Conservation (phyloP, 2,797 vertebrate genomes). For the Pseudopleuronectes americanus region DNA sequence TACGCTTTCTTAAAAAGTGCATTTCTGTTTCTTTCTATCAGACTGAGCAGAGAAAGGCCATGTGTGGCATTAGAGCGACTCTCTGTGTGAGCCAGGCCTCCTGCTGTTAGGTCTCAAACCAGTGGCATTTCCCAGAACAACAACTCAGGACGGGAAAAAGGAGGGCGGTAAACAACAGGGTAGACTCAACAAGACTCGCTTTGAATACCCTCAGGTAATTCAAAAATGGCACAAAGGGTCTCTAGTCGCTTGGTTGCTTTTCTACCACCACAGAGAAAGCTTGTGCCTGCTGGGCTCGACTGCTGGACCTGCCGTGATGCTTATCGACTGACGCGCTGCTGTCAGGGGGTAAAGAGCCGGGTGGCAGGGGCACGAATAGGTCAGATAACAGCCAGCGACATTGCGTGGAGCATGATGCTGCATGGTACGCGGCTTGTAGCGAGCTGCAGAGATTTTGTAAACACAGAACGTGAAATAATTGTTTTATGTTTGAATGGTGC, state of each 20-base stretch:
- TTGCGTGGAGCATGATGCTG: slow-evolving; percentile 19
- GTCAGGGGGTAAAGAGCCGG: slow-evolving; percentile 56
- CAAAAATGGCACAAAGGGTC: slow-evolving; percentile 57
- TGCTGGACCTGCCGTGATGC: slow-evolving; percentile 54
- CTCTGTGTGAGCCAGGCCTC: slow-evolving; percentile 48
- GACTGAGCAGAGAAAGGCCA: slow-evolving; percentile 32
- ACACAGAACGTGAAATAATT: no score
- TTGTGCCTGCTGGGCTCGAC: slow-evolving; percentile 56
- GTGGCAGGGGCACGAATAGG: slow-evolving; percentile 58
- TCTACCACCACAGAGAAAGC: slow-evolving; percentile 37
- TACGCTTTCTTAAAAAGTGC: slow-evolving; percentile 7
- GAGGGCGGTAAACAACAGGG: slow-evolving; percentile 61
- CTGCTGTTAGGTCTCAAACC: slow-evolving; percentile 61
- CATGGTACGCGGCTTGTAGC: slow-evolving; percentile 2
- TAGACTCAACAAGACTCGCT: slow-evolving; percentile 35
- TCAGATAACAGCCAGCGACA: slow-evolving; percentile 51
- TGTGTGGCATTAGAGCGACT: slow-evolving; percentile 41
- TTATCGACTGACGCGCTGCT: slow-evolving; percentile 60
- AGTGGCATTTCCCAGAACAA: slow-evolving; percentile 67
- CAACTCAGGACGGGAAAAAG: slow-evolving; percentile 48
- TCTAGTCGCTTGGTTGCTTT: slow-evolving; percentile 57
- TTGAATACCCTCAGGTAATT: slow-evolving; percentile 58
- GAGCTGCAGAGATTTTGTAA: no score
- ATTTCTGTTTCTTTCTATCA: slow-evolving; percentile 24
- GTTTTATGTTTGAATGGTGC: no score